Evolutionary conservation across 2,888 invertebrate genomes (phyloP).

Genomic region (Euplexia lucipara): DNA sequence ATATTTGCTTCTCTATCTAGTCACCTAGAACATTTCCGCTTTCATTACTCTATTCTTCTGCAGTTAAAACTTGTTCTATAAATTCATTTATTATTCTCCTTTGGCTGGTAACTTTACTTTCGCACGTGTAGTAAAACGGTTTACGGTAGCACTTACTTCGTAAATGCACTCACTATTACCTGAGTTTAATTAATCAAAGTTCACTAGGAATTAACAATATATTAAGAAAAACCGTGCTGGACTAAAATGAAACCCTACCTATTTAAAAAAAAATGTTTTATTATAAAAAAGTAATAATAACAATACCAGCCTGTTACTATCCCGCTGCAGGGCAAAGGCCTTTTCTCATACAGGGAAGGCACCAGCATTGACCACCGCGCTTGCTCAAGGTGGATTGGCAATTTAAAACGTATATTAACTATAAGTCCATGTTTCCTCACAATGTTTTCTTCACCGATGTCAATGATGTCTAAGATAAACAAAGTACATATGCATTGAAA

Average conservation of each 20-base stretch:
- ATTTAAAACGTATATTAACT: too few species aligned
- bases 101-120: conserved; percentile 9
- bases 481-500: too few species aligned
- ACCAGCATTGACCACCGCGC: too few species aligned
- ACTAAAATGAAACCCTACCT: background rate
- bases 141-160: conserved; percentile 33
- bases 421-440: too few species aligned
- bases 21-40: background rate
- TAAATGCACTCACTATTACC: conserved; percentile 34
- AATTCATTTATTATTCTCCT: conserved; percentile 11
- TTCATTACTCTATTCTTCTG: conserved; percentile 1
- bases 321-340: too few species aligned
- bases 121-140: conserved; percentile 28
- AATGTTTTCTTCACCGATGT: too few species aligned
- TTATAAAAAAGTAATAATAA: too few species aligned
- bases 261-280: too few species aligned
- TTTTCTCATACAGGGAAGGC: too few species aligned
- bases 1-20: background rate
- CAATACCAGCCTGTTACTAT: too few species aligned
- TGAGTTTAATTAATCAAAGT: conserved; percentile 42
- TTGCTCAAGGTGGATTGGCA: too few species aligned
- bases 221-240: background rate
- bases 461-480: too few species aligned
- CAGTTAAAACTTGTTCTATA: conserved; percentile 8
- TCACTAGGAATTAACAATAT: conserved; percentile 11